Evolutionary conservation across 2,888 invertebrate genomes (phyloP), one percentile per base, ranked within the genome.

Genomic region (Polydrusus pterygomalis): DNA sequence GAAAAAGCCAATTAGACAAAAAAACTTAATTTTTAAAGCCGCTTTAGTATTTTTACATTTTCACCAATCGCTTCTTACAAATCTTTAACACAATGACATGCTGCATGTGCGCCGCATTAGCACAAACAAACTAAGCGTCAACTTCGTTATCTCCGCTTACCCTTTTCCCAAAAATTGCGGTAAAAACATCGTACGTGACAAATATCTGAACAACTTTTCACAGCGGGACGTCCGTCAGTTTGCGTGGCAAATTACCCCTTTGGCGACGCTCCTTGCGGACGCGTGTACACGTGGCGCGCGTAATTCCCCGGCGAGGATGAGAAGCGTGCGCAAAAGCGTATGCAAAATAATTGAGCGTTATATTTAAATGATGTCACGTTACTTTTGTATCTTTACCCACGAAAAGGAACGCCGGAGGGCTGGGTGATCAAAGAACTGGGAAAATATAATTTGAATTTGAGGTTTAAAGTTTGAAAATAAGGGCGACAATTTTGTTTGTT

Each of bases 281-380:
- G 60, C 38, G 20, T 5, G 18, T 40, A 25, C 69, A 69, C 68
- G 76, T 70, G 69, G 20, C 72, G 18, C 30, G 15, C 58, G 64
- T 70, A 70, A 74, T 49, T 45, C 74, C 17, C 84, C 83, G 83
- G 83, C 82, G 85, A 84, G 84, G 84, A 84, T 83, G 83, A 83
- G 83, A 84, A 83, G 83, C 82, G 81, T 83, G 83, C 84, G 84
- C 81, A 83, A 83, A 82, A 84, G 84, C 82, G 81, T 83, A 83
- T 84, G 84, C 81, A 83, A 83, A 82, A 84, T 85, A 86, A 86
- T 85, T 86, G 86, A 84, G 85, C 85, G 84, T 84, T 82, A 84
- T 73, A 67, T 83, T 85, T 84, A 84, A 85, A 85, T 79, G 77
- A 81, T 71, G 81, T 71, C 73, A 73, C 78, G 78, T 78, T 77